Base-by-base conservation (phyloP, 2,113 vertebrate genomes). In the Gymnarchus niloticus region DNA sequence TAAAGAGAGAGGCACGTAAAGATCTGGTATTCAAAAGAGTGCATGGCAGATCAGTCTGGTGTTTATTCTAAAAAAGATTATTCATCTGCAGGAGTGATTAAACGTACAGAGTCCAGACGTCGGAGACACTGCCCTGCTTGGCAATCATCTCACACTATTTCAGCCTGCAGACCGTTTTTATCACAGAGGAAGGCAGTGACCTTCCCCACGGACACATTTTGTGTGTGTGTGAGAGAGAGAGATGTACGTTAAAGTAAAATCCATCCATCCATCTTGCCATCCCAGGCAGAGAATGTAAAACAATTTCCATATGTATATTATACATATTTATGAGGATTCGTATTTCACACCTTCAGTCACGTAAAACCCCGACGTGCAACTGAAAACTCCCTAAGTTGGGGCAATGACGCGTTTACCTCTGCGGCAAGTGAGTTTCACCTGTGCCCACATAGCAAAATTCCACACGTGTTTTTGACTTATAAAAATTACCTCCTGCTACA, bases 41-140 rank as follows among this genome's bases (percentile, higher is more conserved):
- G 46, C 21, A 73, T 3, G 65, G 65, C 28, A 17, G 33, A 19
- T 17, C 17, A 33, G 65, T 14, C 65, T 73, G 65, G 65, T 73
- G 65, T 73, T 73, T 21, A 73, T 73, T 73, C 65, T 33, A 6
- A 41, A 33, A 33, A 73, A 33, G 28, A 6, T 73, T 19, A 73
- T 73, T 33, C 65, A 33, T 73, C 65, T 73, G 65, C 65, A 73
- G 65, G 65, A 73, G 65, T 73, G 65, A 73, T 73, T 73, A 73
- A 73, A 33, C 65, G 17, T 37, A 19, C 65, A 73, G 65, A 28
- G 37, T 28, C 65, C 65, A 21, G 65, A 28, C 65, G 65, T 28
- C 65, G 33, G 65, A 33, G 65, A 21, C 3, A 33, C 33, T 41
- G 33, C 33, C 7, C 65, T 17, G 28, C 61, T 69, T 69, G 65